phyloP scores from a whole-genome alignment of 2,797 vertebrate genomes.

The Crax fasciolata region DNA sequence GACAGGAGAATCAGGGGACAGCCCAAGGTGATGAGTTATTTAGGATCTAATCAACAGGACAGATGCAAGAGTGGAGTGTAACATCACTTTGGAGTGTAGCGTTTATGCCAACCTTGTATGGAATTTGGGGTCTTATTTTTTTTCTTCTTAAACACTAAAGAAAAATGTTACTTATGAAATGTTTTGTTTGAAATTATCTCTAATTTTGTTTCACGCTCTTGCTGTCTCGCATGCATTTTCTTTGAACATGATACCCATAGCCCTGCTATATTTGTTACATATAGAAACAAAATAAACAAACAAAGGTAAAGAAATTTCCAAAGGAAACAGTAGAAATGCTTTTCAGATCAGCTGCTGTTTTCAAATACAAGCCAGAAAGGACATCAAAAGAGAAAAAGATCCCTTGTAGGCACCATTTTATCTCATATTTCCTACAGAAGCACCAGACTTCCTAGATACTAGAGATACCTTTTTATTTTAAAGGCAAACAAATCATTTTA shows the following conservation, averaged over 20 bases:
- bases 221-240: conserved; percentile 37
- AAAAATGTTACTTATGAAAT: neutral
- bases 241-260: conserved; percentile 62
- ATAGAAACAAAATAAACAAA: conserved; percentile 61
- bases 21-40: neutral
- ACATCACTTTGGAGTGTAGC: neutral
- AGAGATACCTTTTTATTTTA: conserved; percentile 53
- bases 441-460: conserved; percentile 19
- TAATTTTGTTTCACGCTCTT: conserved; percentile 60
- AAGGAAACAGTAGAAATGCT: conserved; percentile 39
- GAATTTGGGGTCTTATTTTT: neutral
- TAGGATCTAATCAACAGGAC: neutral
- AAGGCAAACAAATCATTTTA: conserved; percentile 66
- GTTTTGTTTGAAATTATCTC: conserved; percentile 14
- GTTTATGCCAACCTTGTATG: neutral
- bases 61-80: neutral
- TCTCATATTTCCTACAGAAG: conserved; percentile 36
- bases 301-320: conserved; percentile 64
- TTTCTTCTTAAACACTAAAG: neutral
- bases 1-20: neutral
- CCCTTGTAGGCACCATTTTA: conserved; percentile 61
- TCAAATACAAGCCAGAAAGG: conserved; percentile 53
- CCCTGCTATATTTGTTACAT: conserved; percentile 32
- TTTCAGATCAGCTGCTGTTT: conserved; percentile 59
- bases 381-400: conserved; percentile 69